Conservation (phyloP, 2,888 invertebrate genomes). For the Noctua pronuba region DNA sequence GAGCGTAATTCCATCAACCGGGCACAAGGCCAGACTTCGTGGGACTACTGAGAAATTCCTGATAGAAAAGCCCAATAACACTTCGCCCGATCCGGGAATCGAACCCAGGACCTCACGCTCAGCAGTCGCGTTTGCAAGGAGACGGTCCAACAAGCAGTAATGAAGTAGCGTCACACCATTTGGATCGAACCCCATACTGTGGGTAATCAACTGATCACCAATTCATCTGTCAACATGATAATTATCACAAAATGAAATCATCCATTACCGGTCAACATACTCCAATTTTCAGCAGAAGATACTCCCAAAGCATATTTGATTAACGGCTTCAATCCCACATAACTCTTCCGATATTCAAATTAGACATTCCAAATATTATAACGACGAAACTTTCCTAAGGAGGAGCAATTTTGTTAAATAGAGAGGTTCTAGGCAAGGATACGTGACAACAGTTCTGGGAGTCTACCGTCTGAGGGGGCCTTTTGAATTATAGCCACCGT, state of each 20-base stretch:
- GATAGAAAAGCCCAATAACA: not conserved
- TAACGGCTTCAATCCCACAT: slow-evolving; percentile 13
- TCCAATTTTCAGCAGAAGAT: not conserved
- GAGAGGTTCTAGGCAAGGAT: slow-evolving; percentile 58
- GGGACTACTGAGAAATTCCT: no score
- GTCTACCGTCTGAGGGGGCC: slow-evolving; percentile 61
- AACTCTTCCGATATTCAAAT: slow-evolving; percentile 30
- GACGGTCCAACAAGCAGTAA: not conserved
- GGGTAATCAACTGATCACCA: not conserved
- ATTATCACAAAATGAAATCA: not conserved
- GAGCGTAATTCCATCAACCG: not conserved
- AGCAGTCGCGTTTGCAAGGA: not conserved
- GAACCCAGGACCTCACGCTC: not conserved
- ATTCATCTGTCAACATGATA: not conserved
- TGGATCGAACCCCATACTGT: not conserved
- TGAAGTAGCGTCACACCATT: not conserved
- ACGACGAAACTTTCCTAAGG: slow-evolving; percentile 56
- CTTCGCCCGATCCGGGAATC: not conserved
- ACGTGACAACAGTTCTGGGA: slow-evolving; percentile 67
- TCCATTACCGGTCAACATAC: not conserved
- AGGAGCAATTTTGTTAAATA: slow-evolving; percentile 68
- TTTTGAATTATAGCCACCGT: slow-evolving; percentile 79
- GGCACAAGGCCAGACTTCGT: not conserved
- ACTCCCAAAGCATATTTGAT: slow-evolving; percentile 9
- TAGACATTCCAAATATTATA: slow-evolving; percentile 47